phyloP scores from a whole-genome alignment of 2,797 vertebrate species.

The Peromyscus aztecus region DNA sequence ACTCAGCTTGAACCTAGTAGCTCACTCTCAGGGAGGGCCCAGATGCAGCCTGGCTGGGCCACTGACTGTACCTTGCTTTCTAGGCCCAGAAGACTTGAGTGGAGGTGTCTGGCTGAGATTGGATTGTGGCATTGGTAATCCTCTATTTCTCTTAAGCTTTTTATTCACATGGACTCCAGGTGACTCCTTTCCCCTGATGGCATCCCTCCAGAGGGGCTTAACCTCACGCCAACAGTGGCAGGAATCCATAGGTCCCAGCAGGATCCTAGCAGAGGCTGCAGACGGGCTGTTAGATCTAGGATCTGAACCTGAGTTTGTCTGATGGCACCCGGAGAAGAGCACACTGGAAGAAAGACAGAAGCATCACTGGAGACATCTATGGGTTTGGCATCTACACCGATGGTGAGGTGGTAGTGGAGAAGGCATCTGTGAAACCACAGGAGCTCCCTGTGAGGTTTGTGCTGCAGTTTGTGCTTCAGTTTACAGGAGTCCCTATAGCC shows the following conservation, averaged over 20 bases:
- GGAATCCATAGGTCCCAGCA: conserved; percentile 22
- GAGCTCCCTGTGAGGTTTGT: background rate
- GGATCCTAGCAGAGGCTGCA: background rate
- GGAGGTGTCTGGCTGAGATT: background rate
- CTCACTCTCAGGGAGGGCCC: background rate
- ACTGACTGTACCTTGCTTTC: conserved; percentile 13
- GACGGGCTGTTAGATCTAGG: background rate
- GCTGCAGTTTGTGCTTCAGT: background rate
- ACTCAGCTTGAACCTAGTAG: background rate
- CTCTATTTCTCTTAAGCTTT: background rate
- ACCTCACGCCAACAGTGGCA: background rate
- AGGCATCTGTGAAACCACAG: conserved; percentile 20
- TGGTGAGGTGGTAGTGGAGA: background rate
- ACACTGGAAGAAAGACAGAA: background rate
- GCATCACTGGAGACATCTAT: background rate
- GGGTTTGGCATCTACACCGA: conserved; percentile 4
- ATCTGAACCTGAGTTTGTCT: conserved; percentile 49
- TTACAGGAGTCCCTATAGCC: background rate
- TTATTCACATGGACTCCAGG: background rate
- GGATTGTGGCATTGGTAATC: conserved; percentile 20
- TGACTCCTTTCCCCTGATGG: background rate
- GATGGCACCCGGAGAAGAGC: background rate
- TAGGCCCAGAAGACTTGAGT: background rate
- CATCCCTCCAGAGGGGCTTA: background rate
- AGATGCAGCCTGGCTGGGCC: background rate